These are phyloP conservation scores for Cylindroiulus punctatus DNA, from an alignment of 2,888 invertebrate species.

Conservation along the genomic window DNA sequence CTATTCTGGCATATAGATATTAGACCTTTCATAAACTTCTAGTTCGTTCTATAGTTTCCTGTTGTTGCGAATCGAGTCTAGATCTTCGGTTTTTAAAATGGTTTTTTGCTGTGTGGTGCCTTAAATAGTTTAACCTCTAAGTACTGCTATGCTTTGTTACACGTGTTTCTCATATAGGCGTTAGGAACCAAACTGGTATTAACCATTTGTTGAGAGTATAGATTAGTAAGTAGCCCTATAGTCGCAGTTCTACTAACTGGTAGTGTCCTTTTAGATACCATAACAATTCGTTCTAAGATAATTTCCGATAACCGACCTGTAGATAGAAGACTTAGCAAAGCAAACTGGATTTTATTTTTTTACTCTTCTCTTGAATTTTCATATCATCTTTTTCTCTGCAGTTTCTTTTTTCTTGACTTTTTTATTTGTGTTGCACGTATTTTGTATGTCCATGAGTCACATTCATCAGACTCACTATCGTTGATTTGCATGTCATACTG, in stretches of 20 bases:
- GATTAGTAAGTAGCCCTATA: conserved; percentile 40
- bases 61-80: background rate
- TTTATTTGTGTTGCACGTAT: background rate
- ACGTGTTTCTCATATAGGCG: conserved; percentile 14
- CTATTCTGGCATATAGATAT: conserved; percentile 9
- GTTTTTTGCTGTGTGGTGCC: conserved; percentile 47
- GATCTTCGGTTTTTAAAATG: background rate
- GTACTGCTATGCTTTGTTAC: conserved; percentile 53
- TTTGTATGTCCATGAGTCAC: background rate
- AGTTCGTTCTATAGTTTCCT: background rate
- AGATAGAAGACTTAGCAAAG: background rate
- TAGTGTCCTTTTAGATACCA: conserved; percentile 41
- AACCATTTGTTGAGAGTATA: conserved; percentile 31
- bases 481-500: no score
- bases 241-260: background rate
- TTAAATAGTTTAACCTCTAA: background rate
- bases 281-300: background rate
- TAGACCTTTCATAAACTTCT: background rate
- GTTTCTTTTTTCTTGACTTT: background rate
- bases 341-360: background rate
- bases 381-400: background rate
- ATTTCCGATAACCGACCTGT: conserved; percentile 1
- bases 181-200: conserved; percentile 28
- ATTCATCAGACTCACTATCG: no score
- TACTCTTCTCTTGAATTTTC: background rate